Evolutionary conservation across 2,888 invertebrate species (phyloP).

Genomic region (Tenodera sinensis): DNA sequence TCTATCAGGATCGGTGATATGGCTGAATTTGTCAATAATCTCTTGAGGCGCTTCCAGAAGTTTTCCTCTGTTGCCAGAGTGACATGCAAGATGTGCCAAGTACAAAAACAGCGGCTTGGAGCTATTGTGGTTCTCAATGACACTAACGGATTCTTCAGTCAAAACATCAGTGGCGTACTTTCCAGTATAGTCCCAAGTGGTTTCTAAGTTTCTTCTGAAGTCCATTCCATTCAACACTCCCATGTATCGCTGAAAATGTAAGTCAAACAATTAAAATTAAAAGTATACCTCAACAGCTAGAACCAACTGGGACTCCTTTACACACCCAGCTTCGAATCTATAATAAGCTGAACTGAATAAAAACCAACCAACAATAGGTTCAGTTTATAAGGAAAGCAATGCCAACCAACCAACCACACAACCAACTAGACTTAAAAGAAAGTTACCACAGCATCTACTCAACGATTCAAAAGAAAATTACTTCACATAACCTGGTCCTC

Average conservation of each 20-base stretch:
- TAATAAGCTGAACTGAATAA: too few species aligned
- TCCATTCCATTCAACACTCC: conserved; percentile 39
- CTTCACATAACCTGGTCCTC: too few species aligned
- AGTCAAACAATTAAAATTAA: too few species aligned
- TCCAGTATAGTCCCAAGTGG: conserved; percentile 42
- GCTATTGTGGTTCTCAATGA: conserved; percentile 44
- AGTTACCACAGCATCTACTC: too few species aligned
- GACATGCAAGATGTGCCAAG: conserved; percentile 75
- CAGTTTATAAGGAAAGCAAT: too few species aligned
- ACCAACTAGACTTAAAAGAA: too few species aligned
- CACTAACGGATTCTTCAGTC: conserved; percentile 45
- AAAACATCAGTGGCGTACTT: conserved; percentile 50
- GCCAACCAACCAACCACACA: too few species aligned
- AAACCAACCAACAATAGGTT: too few species aligned
- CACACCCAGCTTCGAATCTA: too few species aligned
- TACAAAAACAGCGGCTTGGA: conserved; percentile 69
- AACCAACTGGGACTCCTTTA: too few species aligned
- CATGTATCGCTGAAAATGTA: neutral
- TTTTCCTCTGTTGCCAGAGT: conserved; percentile 67
- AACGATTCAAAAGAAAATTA: too few species aligned
- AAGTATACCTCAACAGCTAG: too few species aligned
- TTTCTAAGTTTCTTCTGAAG: conserved; percentile 43
- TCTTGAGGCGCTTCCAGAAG: conserved; percentile 64
- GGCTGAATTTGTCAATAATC: conserved; percentile 61
- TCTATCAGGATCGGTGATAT: conserved; percentile 64